Evolutionary conservation across 1,140 invertebrate genomes (phyloP).

Genomic region (Pomacea maculata): DNA sequence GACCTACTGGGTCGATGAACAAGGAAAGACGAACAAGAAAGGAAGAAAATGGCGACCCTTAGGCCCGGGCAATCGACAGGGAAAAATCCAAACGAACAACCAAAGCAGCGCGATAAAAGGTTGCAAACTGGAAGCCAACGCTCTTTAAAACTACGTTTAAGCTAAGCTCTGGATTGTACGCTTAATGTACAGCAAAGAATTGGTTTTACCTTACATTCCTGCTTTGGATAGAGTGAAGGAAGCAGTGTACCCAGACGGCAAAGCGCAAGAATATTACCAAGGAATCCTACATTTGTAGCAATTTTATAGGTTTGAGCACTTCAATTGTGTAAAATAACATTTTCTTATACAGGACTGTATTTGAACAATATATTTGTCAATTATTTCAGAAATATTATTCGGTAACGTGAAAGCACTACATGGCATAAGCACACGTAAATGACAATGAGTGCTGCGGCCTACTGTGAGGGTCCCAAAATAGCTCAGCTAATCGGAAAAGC

Average conservation of each 20-base stretch:
- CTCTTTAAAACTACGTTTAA: too few relatives aligned
- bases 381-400: neutral
- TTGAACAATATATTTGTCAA: neutral
- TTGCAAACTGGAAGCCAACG: too few relatives aligned
- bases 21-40: slow-evolving; percentile 27
- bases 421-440: too few relatives aligned
- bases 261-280: slow-evolving; percentile 17
- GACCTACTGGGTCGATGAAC: slow-evolving; percentile 21
- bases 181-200: too few relatives aligned
- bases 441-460: too few relatives aligned
- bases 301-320: too few relatives aligned
- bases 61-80: slow-evolving; percentile 5
- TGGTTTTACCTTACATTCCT: slow-evolving; percentile 23
- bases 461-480: too few relatives aligned
- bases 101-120: too few relatives aligned
- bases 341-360: neutral
- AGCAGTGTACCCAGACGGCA: slow-evolving; percentile 13
- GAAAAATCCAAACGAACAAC: slow-evolving; percentile 3
- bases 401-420: too few relatives aligned
- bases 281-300: too few relatives aligned
- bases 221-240: slow-evolving; percentile 23
- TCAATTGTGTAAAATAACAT: neutral
- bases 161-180: too few relatives aligned
- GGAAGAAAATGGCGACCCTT: slow-evolving; percentile 24
- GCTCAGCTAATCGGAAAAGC: too few relatives aligned